These are phyloP conservation scores for Quiscalus mexicanus DNA, from an alignment of 2,113 vertebrate species.

Conservation along the genomic window DNA sequence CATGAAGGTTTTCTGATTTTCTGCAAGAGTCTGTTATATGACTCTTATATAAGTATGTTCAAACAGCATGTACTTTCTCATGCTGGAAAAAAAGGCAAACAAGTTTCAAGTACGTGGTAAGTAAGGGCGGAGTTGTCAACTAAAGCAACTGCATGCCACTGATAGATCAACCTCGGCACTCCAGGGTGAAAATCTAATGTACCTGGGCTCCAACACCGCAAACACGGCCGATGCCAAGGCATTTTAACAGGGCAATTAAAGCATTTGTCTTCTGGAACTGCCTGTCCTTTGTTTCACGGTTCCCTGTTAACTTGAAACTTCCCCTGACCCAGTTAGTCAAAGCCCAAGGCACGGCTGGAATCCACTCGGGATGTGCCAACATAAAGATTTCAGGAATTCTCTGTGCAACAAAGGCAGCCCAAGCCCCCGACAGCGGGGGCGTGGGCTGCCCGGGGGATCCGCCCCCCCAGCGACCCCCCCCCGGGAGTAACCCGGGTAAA, in stretches of 20 bases:
- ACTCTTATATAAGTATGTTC: neutral
- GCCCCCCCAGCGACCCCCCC: neutral
- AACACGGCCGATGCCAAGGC: neutral
- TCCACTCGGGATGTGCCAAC: slow-evolving; percentile 35
- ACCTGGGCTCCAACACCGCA: neutral
- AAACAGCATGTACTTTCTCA: neutral
- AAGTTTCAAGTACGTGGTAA: neutral
- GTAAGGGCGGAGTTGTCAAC: neutral
- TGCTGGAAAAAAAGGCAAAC: neutral
- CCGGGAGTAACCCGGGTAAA: neutral
- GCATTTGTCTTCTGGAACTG: neutral
- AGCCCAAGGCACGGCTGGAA: slow-evolving; percentile 44
- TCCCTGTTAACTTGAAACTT: slow-evolving; percentile 47
- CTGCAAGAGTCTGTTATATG: too few relatives aligned
- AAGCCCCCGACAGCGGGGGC: neutral
- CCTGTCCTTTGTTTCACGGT: slow-evolving; percentile 17
- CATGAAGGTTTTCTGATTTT: neutral
- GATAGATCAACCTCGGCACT: neutral
- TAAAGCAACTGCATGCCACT: neutral
- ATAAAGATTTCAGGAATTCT: slow-evolving; percentile 20
- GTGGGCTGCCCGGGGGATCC: neutral
- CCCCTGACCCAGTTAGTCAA: slow-evolving; percentile 57
- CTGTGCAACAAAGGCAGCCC: neutral
- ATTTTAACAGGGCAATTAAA: neutral
- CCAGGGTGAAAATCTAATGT: neutral